Percentiles rank a stretch among this genome's conserved stretches.
phyloP scores from a whole-genome alignment of 2,113 vertebrate species.

The Aptenodytes forsteri region DNA sequence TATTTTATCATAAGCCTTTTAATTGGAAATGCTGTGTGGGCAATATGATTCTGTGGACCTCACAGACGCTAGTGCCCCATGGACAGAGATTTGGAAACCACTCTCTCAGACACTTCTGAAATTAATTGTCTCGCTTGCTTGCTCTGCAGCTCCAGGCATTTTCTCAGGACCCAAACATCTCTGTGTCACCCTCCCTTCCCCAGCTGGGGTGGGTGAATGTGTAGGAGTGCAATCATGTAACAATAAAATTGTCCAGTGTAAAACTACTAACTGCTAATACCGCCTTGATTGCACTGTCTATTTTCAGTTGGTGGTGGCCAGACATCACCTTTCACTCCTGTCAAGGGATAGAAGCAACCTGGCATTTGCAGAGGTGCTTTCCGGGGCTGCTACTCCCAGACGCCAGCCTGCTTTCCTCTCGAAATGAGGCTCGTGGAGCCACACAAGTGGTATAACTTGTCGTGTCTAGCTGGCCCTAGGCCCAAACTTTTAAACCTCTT shows the following conservation, averaged over 20 bases:
- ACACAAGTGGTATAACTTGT: not conserved
- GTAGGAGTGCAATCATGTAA: not conserved
- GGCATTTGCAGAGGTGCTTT: not conserved
- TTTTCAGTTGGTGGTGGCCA: not conserved
- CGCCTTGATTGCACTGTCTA: not conserved
- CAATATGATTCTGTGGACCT: not conserved
- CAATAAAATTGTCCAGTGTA: not conserved
- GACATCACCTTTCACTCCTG: not conserved
- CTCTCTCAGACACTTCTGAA: not conserved
- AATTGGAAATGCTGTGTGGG: not conserved
- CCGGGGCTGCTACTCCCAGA: not conserved
- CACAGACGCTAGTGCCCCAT: not conserved
- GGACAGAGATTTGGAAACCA: not conserved
- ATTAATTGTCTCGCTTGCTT: not conserved
- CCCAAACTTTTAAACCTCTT: not conserved
- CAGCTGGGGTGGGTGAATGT: not conserved
- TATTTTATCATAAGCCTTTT: not conserved
- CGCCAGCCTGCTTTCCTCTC: not conserved
- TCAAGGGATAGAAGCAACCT: not conserved
- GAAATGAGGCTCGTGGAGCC: rapidly evolving
- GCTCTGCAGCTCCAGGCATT: not conserved
- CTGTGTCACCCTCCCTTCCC: not conserved
- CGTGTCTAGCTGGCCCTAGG: too few relatives aligned
- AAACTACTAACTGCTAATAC: not conserved
- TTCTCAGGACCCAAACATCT: not conserved